Conservation (phyloP, 2,113 vertebrate genomes). For the Gallinago media region DNA sequence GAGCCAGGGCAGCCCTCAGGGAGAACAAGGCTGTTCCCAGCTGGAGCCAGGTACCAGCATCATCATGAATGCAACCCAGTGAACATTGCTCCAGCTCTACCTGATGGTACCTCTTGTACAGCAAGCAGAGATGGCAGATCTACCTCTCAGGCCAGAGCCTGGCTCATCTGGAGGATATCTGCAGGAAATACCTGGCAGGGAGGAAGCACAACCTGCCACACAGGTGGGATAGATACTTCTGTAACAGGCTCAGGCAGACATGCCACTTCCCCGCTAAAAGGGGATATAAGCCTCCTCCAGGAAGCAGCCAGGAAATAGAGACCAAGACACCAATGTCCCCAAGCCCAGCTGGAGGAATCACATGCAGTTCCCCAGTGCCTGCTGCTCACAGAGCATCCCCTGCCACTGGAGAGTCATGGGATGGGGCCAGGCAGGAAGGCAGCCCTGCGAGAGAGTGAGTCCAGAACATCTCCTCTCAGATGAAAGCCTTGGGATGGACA, state of each 20-base stretch:
- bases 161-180: background rate
- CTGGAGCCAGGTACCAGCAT: background rate
- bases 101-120: background rate
- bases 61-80: background rate
- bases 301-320: fast-evolving
- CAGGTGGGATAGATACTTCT: background rate
- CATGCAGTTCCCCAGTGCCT: fast-evolving
- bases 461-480: background rate
- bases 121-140: background rate
- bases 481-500: fast-evolving
- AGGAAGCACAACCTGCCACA: background rate
- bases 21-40: background rate
- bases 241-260: background rate
- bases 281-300: background rate
- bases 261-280: fast-evolving
- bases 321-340: background rate
- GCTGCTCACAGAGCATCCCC: background rate
- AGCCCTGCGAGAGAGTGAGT: fast-evolving
- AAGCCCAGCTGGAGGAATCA: background rate
- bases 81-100: background rate
- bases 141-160: background rate
- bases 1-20: background rate
- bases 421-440: background rate
- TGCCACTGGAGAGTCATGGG: fast-evolving
- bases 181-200: background rate